Base-by-base conservation (phyloP, 2,797 vertebrate genomes). In the Enteromius afrohamiltoni region DNA sequence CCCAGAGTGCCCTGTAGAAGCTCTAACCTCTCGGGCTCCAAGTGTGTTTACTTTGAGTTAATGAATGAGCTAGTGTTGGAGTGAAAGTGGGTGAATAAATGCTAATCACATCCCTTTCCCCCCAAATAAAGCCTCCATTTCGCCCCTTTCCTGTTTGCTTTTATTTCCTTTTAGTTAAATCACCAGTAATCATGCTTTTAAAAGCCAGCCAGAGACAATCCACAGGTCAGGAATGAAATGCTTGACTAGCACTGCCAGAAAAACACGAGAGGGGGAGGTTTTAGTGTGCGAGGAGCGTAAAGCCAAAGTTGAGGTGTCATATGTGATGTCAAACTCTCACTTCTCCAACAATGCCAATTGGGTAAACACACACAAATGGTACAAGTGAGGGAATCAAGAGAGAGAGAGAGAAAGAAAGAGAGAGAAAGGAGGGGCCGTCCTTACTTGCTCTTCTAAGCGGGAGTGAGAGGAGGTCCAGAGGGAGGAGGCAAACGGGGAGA, bases 1-100 rank as follows among this genome's bases (percentile, higher is more conserved):
- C 83, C 79, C 77, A 88, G 83, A 89, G 85, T 58, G 77, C 60
- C 86, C 58, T 68, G 70, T 79, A 85, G 75, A 82, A 85, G 40
- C 69, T n/a, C 62, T 83, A 85, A 82, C 85, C 86, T 83, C 79
- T 78, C 42, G 16, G 64, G 80, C 60, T 81, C 64, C 1, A n/a
- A 76, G 74, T 92, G 90, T 95, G 92, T 95, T 95, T 94, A 93
- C 90, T 91, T 91, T 92, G 90, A 92, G 93, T 94, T 94, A 94
- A 94, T 95, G 94, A 95, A 94, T 94, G 92, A 93, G 92, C 92
- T 92, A 93, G 91, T 94, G 92, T 92, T 85, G 71, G 82, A 51
- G 71, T 23, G 11, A 79, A 37, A 85, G 47, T n/a, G 70, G 76
- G 79, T 74, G 77, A 84, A 75, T 67, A 75, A 75, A 62, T 85